phyloP scores from a whole-genome alignment of 2,113 vertebrate species.

The Pachycephala philippinensis region DNA sequence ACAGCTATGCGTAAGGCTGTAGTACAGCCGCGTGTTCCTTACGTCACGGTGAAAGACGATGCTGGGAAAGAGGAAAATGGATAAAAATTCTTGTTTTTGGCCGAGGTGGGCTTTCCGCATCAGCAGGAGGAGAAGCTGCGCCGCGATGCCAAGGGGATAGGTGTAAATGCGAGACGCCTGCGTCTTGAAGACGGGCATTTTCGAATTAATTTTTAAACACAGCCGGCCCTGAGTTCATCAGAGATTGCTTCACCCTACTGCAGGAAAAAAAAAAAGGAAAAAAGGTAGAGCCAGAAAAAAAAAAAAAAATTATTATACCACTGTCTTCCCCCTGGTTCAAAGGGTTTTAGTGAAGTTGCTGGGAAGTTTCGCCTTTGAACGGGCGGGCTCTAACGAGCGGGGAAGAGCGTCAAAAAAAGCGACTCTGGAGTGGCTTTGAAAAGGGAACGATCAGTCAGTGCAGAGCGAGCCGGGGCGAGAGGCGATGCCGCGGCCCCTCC shows the following conservation, averaged over 20 bases:
- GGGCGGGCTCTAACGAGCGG: not conserved
- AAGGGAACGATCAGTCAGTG: not conserved
- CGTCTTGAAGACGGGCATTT: not conserved
- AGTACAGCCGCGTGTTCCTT: not conserved
- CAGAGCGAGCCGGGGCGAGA: not conserved
- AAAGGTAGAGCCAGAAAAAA: not conserved
- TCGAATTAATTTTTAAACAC: not conserved
- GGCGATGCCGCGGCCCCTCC: not conserved
- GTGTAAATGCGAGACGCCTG: not conserved
- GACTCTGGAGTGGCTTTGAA: not conserved
- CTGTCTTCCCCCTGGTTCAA: not conserved
- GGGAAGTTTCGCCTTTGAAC: conserved; percentile 23
- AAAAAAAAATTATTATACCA: not conserved
- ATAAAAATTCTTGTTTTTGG: not conserved
- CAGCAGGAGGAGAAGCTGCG: not conserved
- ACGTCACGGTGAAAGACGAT: not conserved
- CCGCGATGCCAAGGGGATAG: not conserved
- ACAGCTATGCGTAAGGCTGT: rapidly evolving
- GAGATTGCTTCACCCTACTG: not conserved
- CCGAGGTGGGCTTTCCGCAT: not conserved
- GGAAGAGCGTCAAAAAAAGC: not conserved
- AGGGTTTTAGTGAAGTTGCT: not conserved
- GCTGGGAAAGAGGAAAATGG: not conserved
- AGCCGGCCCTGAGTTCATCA: not conserved
- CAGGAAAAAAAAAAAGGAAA: rapidly evolving